These are phyloP conservation scores for Urocyon cinereoargenteus DNA, from an alignment of 2,797 vertebrate genomes.

Conservation along the genomic window DNA sequence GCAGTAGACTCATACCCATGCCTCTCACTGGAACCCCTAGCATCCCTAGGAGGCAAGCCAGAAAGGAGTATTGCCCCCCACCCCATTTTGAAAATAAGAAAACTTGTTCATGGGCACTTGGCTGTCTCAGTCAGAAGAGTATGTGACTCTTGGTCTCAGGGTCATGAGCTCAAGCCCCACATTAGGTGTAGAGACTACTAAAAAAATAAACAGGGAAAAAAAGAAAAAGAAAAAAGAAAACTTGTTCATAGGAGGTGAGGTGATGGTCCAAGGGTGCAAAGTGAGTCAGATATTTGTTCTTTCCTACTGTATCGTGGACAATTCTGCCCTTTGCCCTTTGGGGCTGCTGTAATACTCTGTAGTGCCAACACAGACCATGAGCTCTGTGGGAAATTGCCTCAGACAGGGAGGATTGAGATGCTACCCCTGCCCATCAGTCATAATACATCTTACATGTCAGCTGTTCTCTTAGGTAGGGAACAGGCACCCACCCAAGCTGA, in stretches of 20 bases:
- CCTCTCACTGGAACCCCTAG: not conserved
- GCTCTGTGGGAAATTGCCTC: not conserved
- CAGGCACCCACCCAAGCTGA: not conserved
- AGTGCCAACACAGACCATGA: not conserved
- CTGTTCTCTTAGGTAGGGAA: not conserved
- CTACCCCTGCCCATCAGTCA: not conserved
- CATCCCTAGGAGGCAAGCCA: not conserved
- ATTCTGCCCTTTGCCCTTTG: not conserved
- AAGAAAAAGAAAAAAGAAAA: not conserved
- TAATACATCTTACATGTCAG: not conserved
- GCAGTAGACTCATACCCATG: not conserved
- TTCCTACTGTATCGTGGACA: not conserved
- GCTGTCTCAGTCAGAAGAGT: not conserved
- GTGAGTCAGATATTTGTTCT: not conserved
- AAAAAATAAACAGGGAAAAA: not conserved
- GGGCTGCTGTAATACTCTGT: not conserved
- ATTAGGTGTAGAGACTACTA: not conserved
- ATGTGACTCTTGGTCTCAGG: not conserved
- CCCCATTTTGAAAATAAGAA: not conserved
- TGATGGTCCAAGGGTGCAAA: not conserved
- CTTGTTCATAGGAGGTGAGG: not conserved
- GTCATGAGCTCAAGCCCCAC: not conserved
- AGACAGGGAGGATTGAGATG: not conserved
- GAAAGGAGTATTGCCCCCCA: not conserved
- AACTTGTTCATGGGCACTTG: not conserved